Evolutionary conservation across 2,113 vertebrate species (phyloP).

Genomic region (Ceyx cyanopectus): DNA sequence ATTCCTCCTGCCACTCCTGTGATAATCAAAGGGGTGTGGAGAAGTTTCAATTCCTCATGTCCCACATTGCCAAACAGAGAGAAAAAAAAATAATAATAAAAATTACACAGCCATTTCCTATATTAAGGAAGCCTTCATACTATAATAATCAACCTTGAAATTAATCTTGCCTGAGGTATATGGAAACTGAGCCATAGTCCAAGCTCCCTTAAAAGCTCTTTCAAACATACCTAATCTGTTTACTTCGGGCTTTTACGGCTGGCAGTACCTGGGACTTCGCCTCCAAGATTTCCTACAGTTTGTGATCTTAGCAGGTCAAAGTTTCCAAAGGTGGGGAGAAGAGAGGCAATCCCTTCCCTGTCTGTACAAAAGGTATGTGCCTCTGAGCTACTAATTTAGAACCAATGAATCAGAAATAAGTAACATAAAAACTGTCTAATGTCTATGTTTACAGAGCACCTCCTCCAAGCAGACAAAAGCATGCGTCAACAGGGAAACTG

Average conservation of each 20-base stretch:
- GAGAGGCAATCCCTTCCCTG: neutral
- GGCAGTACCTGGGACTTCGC: neutral
- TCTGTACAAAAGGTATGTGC: constrained; percentile 5
- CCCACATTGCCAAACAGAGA: neutral
- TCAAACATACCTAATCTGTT: constrained; percentile 4
- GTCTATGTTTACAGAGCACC: constrained; percentile 14
- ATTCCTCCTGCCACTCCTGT: constrained; percentile 62
- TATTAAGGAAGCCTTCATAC: neutral
- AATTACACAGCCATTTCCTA: neutral
- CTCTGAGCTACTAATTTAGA: constrained; percentile 42
- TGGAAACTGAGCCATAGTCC: neutral
- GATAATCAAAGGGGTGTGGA: constrained; percentile 63
- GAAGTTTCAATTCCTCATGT: neutral
- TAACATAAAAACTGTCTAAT: neutral
- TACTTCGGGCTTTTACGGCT: neutral
- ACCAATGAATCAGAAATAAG: constrained; percentile 34
- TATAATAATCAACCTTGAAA: constrained; percentile 13
- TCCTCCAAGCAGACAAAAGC: constrained; percentile 40
- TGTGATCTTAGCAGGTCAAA: constrained; percentile 56
- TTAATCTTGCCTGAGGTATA: neutral
- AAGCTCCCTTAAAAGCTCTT: neutral
- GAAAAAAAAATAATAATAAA: neutral
- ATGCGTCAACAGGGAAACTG: constrained; percentile 50
- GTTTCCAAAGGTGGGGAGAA: constrained; percentile 25
- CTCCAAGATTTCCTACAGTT: constrained; percentile 40